Evolutionary conservation across 1,140 invertebrate species (phyloP).

Genomic region (Centruroides vittatus): DNA sequence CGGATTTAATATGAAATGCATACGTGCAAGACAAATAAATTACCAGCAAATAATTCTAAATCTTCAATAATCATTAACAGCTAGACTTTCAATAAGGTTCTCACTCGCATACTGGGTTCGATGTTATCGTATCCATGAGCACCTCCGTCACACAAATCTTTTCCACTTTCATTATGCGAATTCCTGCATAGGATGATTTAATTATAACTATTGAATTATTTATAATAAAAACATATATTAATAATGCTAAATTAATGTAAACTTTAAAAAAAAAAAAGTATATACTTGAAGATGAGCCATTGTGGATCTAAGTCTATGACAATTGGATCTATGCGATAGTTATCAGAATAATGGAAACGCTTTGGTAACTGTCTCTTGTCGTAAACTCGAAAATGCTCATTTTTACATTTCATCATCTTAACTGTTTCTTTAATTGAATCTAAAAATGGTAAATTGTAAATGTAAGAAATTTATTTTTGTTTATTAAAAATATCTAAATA

Average conservation of each 20-base stretch:
- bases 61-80: no score
- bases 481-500: neutral
- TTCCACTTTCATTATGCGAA: neutral
- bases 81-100: neutral
- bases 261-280: neutral
- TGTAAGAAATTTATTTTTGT: neutral
- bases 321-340: slow-evolving; percentile 8
- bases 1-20: no score
- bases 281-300: slow-evolving; percentile 5
- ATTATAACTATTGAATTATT: no score
- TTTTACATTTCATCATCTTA: neutral
- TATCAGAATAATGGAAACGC: slow-evolving; percentile 1
- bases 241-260: no score
- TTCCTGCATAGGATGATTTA: neutral
- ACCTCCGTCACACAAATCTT: slow-evolving; percentile 2
- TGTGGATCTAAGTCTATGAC: slow-evolving; percentile 1
- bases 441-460: neutral
- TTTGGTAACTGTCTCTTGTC: slow-evolving; percentile 2
- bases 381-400: slow-evolving; percentile 1
- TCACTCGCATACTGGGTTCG: slow-evolving; percentile 6
- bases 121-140: slow-evolving; percentile 8
- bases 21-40: no score
- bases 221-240: neutral
- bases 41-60: no score
- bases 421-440: neutral